Evolutionary conservation across 2,797 vertebrate genomes (phyloP), one percentile per base, ranked within the genome.

Genomic region (Xyrichtys novacula): DNA sequence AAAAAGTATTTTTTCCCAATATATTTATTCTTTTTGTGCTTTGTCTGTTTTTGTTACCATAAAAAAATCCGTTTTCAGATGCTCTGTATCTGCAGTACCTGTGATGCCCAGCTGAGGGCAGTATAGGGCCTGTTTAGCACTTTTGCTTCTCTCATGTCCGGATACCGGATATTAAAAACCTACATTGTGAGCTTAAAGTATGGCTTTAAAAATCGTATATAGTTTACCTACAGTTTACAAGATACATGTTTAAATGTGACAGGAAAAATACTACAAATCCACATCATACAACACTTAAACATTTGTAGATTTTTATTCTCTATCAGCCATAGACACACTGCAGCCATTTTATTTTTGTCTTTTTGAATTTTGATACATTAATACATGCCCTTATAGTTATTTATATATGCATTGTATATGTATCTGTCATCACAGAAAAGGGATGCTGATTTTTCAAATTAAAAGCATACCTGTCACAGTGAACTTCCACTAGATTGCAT

Each of bases 351-450:
- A 91, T 95, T 95, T 95, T 95, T 87, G 70, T 89, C 74, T 74
- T 93, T 94, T 93, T 89, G 83, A 94, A 88, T 91, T 92, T 94
- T 94, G 94, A 95, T 96, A 96, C 95, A 96, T 95, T 96, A 96
- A 96, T 93, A 96, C 98, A 99, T 99, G 98, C 97, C 96, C 95
- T 96, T 94, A 93, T 94, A 97, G 93, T 96, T 97, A 96, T 87
- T 81, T 91, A 89, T 95, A 96, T 94, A 97, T 96, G 94, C 84
- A 87, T 80, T 88, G 80, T 89, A 85, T 91, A 91, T 90, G 75
- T 91, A 88, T 87, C 93, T 95, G 95, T 96, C 94, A 96, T 96
- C 96, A 97, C 96, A 95, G 94, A 96, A 96, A 97, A 95, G 95
- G 95, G 95, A 96, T 96, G 95, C 95, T 94, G 93, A 95, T 93